phyloP scores from a whole-genome alignment of 2,888 invertebrate species.

The Tipula unca region DNA sequence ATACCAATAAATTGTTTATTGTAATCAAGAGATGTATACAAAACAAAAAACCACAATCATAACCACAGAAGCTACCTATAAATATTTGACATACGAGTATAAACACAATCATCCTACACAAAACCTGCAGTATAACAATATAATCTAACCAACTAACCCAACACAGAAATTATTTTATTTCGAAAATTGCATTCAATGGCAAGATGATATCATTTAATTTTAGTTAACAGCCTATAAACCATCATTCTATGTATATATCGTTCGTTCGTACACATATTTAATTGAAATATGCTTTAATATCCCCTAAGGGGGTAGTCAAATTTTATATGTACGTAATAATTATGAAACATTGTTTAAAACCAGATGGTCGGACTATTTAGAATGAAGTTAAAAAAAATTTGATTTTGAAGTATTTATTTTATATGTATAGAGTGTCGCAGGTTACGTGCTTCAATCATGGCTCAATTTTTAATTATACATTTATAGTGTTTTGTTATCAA shows the following conservation, averaged over 20 bases:
- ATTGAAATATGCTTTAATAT: not conserved
- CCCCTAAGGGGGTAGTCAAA: not conserved
- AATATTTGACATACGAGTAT: no score
- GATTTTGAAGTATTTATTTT: not conserved
- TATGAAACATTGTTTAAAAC: not conserved
- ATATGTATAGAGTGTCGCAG: not conserved
- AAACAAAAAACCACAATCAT: no score
- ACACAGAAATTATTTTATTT: not conserved
- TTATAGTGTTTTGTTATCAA: not conserved
- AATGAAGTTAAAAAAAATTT: not conserved
- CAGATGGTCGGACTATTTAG: not conserved
- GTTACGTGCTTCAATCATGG: not conserved
- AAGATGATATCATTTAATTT: conserved; percentile 14
- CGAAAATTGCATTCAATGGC: not conserved
- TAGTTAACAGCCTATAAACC: not conserved
- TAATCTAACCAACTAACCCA: not conserved
- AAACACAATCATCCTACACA: no score
- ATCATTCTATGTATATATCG: not conserved
- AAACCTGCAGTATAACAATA: no score
- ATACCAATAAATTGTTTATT: no score
- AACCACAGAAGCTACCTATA: no score
- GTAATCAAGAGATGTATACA: no score
- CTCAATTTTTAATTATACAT: not conserved
- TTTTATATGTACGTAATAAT: not conserved
- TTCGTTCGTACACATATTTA: not conserved